A percentile compares a stretch with the other conserved stretches of the same genome.
Conservation (phyloP, 2,113 vertebrate genomes). For the Heterochromis multidens region DNA sequence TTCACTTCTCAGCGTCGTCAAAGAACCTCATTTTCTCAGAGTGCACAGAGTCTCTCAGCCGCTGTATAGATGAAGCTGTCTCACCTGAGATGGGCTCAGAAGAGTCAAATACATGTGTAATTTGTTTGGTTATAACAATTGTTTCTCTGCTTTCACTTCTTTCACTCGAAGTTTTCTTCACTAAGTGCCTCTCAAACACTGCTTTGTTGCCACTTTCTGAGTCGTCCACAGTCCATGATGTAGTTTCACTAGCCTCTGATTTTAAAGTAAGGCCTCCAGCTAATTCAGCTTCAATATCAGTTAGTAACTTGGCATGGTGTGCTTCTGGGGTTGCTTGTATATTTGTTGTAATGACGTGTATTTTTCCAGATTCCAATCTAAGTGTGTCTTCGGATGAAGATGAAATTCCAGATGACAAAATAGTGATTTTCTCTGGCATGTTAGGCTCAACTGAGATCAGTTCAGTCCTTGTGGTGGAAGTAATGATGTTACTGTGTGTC, state of each 20-base stretch:
- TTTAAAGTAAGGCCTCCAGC: slow-evolving; percentile 5
- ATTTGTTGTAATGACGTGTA: slow-evolving; percentile 71
- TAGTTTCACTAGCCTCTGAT: slow-evolving; percentile 9
- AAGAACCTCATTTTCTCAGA: slow-evolving; percentile 80
- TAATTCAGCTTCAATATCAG: slow-evolving; percentile 46
- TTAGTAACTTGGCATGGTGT: slow-evolving; percentile 60
- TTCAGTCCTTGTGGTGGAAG: slow-evolving; percentile 69
- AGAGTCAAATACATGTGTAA: slow-evolving; percentile 51
- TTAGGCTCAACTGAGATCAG: slow-evolving; percentile 68
- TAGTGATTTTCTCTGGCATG: slow-evolving; percentile 73
- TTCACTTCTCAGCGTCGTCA: slow-evolving; percentile 61
- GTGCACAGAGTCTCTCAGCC: slow-evolving; percentile 72
- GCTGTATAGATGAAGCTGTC: slow-evolving; percentile 69
- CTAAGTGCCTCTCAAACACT: slow-evolving; percentile 53
- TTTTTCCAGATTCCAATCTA: slow-evolving; percentile 63
- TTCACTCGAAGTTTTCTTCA: slow-evolving; percentile 57
- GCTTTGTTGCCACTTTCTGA: slow-evolving; percentile 22
- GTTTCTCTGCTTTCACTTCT: slow-evolving; percentile 64
- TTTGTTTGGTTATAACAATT: slow-evolving; percentile 65
- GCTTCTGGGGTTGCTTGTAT: slow-evolving; percentile 67
- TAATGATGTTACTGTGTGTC: slow-evolving; percentile 60
- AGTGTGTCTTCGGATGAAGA: slow-evolving; percentile 71
- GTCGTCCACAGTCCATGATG: slow-evolving; percentile 47
- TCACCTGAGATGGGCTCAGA: slow-evolving; percentile 62
- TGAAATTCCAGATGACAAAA: slow-evolving; percentile 66